Conservation (phyloP, 2,797 vertebrate genomes). For the Diplodus sargus region DNA sequence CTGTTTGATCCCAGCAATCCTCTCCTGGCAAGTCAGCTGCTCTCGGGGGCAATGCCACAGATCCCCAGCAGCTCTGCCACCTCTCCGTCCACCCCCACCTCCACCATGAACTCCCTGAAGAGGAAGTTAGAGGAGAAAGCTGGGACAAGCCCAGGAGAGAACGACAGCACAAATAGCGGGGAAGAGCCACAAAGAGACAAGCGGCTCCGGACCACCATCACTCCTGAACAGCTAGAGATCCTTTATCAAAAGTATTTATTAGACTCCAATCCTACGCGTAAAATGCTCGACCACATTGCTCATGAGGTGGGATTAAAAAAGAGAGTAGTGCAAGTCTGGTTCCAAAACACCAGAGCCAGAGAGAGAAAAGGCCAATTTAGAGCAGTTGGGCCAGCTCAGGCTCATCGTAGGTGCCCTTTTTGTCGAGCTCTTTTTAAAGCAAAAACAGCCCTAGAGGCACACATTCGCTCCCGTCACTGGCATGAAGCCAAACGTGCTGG, state of each 20-base stretch:
- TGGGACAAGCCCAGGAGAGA: constrained; percentile 96
- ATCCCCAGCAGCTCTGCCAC: constrained; percentile 96
- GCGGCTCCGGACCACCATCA: constrained; percentile 97
- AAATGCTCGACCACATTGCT: constrained; percentile 99
- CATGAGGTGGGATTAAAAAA: constrained; percentile 99
- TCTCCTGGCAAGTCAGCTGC: constrained; percentile 94
- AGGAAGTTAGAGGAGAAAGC: constrained; percentile 99
- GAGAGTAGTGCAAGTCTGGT: constrained; percentile 99
- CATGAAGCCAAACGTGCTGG: constrained; percentile 99
- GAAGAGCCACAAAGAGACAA: constrained; percentile 99
- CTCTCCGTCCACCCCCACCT: constrained; percentile 96
- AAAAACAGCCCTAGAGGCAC: constrained; percentile 98
- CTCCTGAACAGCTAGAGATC: constrained; percentile 97
- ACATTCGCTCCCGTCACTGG: constrained; percentile 99
- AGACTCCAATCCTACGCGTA: constrained; percentile 98
- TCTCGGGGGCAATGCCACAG: constrained; percentile 95
- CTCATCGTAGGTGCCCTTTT: constrained; percentile 97
- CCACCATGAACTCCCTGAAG: constrained; percentile 97
- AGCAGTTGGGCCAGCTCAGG: constrained; percentile 97
- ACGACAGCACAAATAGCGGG: constrained; percentile 96
- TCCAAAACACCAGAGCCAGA: constrained; percentile 98
- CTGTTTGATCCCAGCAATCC: constrained; percentile 98
- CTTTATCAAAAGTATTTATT: constrained; percentile 99
- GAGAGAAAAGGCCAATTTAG: constrained; percentile 99
- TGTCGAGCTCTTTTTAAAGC: constrained; percentile 99